A percentile compares a stretch with the other conserved stretches of the same genome.
Conservation (phyloP, 2,888 invertebrate species). For the Perizoma flavofasciatum region DNA sequence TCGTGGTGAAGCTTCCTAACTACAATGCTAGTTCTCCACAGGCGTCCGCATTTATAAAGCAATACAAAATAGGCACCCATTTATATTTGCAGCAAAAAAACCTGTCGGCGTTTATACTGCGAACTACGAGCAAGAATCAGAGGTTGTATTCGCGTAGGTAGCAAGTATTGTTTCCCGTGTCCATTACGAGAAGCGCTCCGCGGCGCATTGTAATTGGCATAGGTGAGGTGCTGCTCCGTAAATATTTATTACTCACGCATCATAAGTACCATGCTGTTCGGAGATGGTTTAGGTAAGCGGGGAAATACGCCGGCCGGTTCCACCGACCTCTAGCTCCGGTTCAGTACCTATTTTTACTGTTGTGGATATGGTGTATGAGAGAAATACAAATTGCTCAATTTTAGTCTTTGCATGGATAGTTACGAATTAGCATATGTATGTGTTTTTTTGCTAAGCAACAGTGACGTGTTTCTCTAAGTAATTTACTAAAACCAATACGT, state of each 20-base stretch:
- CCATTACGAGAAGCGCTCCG: slow-evolving; percentile 49
- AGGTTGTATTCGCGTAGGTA: slow-evolving; percentile 65
- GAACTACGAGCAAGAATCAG: slow-evolving; percentile 65
- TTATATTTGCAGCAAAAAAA: slow-evolving; percentile 72
- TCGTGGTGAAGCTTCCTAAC: slow-evolving; percentile 70
- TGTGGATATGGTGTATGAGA: slow-evolving; percentile 36
- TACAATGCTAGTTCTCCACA: slow-evolving; percentile 67
- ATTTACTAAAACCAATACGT: slow-evolving; percentile 22
- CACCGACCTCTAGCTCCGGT: slow-evolving; percentile 43
- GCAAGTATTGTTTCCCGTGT: slow-evolving; percentile 61
- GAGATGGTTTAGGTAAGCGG: slow-evolving; percentile 37
- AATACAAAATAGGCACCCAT: slow-evolving; percentile 72
- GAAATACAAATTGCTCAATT: slow-evolving; percentile 38
- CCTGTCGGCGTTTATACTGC: slow-evolving; percentile 70
- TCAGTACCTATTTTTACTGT: slow-evolving; percentile 35
- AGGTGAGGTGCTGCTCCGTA: slow-evolving; percentile 38
- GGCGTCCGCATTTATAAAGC: slow-evolving; percentile 76
- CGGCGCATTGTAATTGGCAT: slow-evolving; percentile 49
- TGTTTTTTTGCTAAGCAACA: slow-evolving; percentile 22
- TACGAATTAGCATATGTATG: slow-evolving; percentile 25
- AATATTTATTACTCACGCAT: slow-evolving; percentile 57
- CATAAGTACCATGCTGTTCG: slow-evolving; percentile 36
- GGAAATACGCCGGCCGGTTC: slow-evolving; percentile 50
- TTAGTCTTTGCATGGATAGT: slow-evolving; percentile 28
- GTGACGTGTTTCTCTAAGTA: slow-evolving; percentile 27